phyloP scores from a whole-genome alignment of 1,140 invertebrate species.

The Himalopsyche phryganea region DNA sequence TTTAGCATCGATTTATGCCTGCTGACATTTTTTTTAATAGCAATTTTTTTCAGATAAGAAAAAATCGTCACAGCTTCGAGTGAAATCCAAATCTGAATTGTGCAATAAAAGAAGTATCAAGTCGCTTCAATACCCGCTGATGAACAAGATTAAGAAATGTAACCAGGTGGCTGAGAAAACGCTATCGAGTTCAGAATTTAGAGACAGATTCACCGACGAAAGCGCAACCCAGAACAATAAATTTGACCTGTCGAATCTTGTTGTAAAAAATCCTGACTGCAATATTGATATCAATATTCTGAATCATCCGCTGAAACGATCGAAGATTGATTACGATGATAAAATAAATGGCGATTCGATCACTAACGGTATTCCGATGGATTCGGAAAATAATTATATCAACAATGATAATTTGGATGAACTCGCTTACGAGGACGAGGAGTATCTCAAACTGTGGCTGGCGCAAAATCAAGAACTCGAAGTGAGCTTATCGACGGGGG shows the following conservation, averaged over 20 bases:
- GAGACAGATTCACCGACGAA: not conserved
- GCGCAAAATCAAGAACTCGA: conserved; percentile 50
- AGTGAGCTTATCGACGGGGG: conserved; percentile 39
- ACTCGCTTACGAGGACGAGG: conserved; percentile 39
- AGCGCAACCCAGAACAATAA: not conserved
- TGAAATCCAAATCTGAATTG: conserved; percentile 11
- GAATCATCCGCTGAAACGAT: no score
- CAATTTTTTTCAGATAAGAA: conserved; percentile 14
- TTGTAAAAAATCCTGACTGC: no score
- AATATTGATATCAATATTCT: no score
- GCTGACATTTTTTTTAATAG: no score
- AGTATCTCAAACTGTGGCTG: conserved; percentile 49
- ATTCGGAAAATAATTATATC: no score
- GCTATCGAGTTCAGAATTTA: not conserved
- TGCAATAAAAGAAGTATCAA: not conserved
- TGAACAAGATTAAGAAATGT: conserved; percentile 19
- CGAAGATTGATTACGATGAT: no score
- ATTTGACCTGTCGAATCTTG: no score
- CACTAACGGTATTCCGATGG: no score
- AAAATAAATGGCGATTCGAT: no score
- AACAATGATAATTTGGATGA: conserved; percentile 18
- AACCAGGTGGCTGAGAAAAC: conserved; percentile 20
- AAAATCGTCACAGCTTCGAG: conserved; percentile 5
- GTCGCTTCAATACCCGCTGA: conserved; percentile 9
- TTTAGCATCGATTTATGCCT: no score